Evolutionary conservation across 2,113 vertebrate species (phyloP).

Genomic region (Capreolus pygargus): DNA sequence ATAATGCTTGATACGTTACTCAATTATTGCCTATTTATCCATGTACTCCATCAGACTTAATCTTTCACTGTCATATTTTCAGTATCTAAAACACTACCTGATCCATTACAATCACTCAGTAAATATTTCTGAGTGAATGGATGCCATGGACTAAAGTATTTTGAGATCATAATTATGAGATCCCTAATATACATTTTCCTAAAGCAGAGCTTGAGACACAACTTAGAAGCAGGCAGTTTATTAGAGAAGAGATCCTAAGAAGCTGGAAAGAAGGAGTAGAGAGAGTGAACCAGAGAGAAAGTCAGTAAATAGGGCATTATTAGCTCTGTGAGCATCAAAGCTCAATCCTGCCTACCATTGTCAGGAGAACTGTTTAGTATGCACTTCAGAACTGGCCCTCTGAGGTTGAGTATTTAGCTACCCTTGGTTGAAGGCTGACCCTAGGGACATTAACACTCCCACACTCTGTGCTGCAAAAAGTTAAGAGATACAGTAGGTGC

Average conservation of each 20-base stretch:
- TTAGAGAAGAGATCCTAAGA: neutral
- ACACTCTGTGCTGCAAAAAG: neutral
- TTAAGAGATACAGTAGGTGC: neutral
- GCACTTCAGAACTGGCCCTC: neutral
- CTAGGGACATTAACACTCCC: neutral
- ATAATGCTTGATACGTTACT: neutral
- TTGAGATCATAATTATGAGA: neutral
- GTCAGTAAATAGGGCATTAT: neutral
- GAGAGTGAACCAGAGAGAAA: neutral
- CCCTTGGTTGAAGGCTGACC: neutral
- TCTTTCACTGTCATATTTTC: neutral
- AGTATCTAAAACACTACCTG: neutral
- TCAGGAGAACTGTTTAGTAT: neutral
- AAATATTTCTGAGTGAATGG: neutral
- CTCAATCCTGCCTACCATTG: neutral
- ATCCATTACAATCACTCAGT: neutral
- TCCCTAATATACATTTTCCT: neutral
- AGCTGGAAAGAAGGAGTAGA: neutral
- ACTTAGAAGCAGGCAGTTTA: neutral
- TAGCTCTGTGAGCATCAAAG: neutral
- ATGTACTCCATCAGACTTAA: neutral
- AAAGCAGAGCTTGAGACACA: neutral
- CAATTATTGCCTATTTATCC: neutral
- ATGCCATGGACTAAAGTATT: neutral
- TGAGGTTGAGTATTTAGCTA: neutral